A percentile compares a stretch with the other conserved stretches of the same genome.
Evolutionary conservation across 2,797 vertebrate genomes (phyloP).

Genomic region (Phaenicophaeus curvirostris): DNA sequence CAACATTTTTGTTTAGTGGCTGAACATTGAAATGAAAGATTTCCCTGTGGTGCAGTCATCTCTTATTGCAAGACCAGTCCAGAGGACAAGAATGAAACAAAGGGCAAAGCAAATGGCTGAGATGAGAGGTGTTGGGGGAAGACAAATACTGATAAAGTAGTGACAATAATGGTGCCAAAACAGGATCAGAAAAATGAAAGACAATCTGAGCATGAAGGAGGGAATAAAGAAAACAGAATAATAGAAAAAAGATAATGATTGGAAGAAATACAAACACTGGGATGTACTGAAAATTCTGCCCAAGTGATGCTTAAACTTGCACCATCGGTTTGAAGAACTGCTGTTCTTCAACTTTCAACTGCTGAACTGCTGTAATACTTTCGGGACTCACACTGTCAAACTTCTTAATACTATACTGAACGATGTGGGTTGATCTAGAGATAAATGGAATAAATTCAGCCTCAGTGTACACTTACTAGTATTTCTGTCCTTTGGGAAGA

Average conservation of each 20-base stretch:
- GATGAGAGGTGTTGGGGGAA: not conserved
- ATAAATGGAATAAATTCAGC: not conserved
- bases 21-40: slow-evolving; percentile 26
- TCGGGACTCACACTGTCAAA: not conserved
- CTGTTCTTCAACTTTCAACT: too few species aligned
- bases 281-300: not conserved
- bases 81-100: slow-evolving; percentile 35
- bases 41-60: not conserved
- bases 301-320: not conserved
- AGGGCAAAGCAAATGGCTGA: slow-evolving; percentile 12
- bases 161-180: too few species aligned
- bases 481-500: not conserved
- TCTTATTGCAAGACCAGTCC: not conserved
- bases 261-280: not conserved
- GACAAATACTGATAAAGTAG: not conserved
- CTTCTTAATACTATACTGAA: not conserved
- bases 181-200: not conserved
- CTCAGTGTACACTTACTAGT: not conserved
- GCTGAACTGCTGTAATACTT: not conserved
- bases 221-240: slow-evolving; percentile 12
- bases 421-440: not conserved
- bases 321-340: not conserved
- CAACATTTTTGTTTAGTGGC: slow-evolving; percentile 4
- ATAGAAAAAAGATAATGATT: not conserved
- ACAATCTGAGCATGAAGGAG: slow-evolving; percentile 22